Evolutionary conservation across 1,140 invertebrate genomes (phyloP).

Genomic region (Plodia interpunctella): DNA sequence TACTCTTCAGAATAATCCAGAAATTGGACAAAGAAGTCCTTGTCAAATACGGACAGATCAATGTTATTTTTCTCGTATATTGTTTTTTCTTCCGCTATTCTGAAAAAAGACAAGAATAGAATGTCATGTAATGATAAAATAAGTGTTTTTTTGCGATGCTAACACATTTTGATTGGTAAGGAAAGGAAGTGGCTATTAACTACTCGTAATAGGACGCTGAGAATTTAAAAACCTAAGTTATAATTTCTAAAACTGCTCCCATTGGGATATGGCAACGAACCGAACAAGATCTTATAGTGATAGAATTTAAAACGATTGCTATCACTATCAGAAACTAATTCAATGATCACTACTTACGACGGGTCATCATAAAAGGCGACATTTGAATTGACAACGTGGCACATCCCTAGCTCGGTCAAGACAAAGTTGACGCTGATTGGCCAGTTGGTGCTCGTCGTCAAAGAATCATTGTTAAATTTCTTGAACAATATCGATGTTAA

Average conservation of each 20-base stretch:
- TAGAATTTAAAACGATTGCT: too few species aligned
- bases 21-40: slow-evolving; percentile 46
- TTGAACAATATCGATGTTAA: slow-evolving; percentile 57
- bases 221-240: too few species aligned
- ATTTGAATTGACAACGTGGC: slow-evolving; percentile 81
- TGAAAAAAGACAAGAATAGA: slow-evolving; percentile 23
- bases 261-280: too few species aligned
- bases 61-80: slow-evolving; percentile 45
- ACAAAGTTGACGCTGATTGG: slow-evolving; percentile 65
- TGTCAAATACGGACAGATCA: slow-evolving; percentile 53
- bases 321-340: too few species aligned
- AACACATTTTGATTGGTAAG: too few species aligned
- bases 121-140: too few species aligned
- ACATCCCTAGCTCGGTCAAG: slow-evolving; percentile 81
- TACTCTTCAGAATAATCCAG: slow-evolving; percentile 44
- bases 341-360: slow-evolving; percentile 29
- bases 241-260: too few species aligned
- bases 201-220: too few species aligned
- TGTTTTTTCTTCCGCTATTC: slow-evolving; percentile 32
- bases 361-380: slow-evolving; percentile 52
- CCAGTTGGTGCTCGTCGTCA: slow-evolving; percentile 63
- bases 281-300: too few species aligned
- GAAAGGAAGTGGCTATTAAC: too few species aligned
- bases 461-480: slow-evolving; percentile 49
- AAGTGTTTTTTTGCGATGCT: too few species aligned